Evolutionary conservation across 53 echinoderm and acorn worm species (phyloP), one percentile per base, ranked within the genome.

Genomic region (Patiria pectinifera): DNA sequence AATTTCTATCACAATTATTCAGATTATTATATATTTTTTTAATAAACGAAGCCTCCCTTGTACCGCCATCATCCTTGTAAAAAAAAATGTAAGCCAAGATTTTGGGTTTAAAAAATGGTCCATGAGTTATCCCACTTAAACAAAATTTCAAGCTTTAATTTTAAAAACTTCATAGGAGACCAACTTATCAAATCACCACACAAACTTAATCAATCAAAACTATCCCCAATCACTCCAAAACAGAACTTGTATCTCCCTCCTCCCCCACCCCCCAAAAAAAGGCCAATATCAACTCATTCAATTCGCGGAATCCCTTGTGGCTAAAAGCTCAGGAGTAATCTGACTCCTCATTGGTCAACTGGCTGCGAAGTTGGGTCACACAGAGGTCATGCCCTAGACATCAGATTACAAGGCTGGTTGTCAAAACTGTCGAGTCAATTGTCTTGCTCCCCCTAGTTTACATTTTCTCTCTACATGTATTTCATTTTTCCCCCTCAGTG

Each of bases 341-440:
- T 14, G 12, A 86, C 22, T 69, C 25, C 23, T 86, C 76, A 24
- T 25, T 75, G 71, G 86, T 71, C 86, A 86, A 71, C 2, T 86
- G 72, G 75, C 86, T 72, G 76, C 72, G 48, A 86, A 86, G 86
- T 86, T 23, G 21, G 86, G 86, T 75, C 75, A 74, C 12, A 11
- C 12, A 4, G 86, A 49, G 75, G 75, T 86, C 75, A 4, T 12
- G 75, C 48, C 59, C 48, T 69, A 86, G 86, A 86, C 86, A 86
- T 86, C 48, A 2, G 86, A 86, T 86, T 86, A 86, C 86, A 86
- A 74, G 86, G 86, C 86, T 86, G 86, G 48, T 45, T 86, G 86
- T 71, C 86, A 86, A 75, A 48, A 75, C 69, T 13, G 23, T 21
- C 19, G 53, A 86, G 48, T 71, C 53, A 48, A 22, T 19, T 4